Conservation (phyloP, 2,113 vertebrate genomes). For the Clarias batrachus region DNA sequence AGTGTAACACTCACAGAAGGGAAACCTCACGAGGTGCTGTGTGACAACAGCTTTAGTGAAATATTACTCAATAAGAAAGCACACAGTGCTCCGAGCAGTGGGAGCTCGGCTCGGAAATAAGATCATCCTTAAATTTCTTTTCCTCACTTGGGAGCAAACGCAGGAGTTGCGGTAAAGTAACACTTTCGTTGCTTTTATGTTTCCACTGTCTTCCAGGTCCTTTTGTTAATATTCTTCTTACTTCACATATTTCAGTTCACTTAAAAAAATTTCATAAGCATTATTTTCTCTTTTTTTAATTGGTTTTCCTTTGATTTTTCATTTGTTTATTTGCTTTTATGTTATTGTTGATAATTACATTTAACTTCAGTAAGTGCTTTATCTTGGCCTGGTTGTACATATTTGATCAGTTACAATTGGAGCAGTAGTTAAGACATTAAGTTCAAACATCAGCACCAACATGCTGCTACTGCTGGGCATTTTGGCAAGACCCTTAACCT, state of each 20-base stretch:
- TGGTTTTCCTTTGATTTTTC: background rate
- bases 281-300: background rate
- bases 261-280: background rate
- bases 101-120: background rate
- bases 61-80: conserved; percentile 26
- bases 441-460: too few species aligned
- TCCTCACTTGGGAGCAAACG: background rate
- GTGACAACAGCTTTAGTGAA: conserved; percentile 11
- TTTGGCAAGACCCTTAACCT: too few species aligned
- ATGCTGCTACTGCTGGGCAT: too few species aligned
- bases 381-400: background rate
- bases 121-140: conserved; percentile 5
- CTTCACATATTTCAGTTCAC: background rate
- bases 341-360: background rate
- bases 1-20: conserved; percentile 35
- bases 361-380: background rate
- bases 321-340: background rate
- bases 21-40: background rate
- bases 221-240: conserved; percentile 5
- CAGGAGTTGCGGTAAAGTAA: background rate
- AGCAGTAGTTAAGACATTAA: too few species aligned
- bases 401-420: too few species aligned
- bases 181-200: background rate
- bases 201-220: background rate
- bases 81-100: background rate